Base-by-base conservation (phyloP, 2,888 invertebrate species). In the Stomorhina lunata region DNA sequence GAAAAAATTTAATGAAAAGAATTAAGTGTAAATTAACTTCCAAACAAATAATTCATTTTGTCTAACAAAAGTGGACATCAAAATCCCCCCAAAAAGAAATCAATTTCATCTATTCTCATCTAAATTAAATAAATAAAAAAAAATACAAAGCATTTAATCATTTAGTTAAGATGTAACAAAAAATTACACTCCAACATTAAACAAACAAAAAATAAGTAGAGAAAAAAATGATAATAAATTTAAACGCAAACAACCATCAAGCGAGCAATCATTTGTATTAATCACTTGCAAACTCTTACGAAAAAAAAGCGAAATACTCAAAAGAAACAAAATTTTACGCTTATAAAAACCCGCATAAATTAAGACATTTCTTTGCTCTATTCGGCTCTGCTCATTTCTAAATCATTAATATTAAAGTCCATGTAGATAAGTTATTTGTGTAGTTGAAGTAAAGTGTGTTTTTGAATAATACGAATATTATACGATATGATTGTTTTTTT, bases 251-350 rank as follows among this genome's bases (percentile, higher is more conserved):
- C 48, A 72, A 9, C 48, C 12, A 45, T n/a, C n/a, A n/a, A n/a
- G n/a, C n/a, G n/a, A 43, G 22, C 45, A 73, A 69, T 75, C 78
- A 75, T 79, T 82, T 75, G 78, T 69, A 69, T 81, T 73, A 81
- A 81, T 81, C 81, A 81, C 78, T 81, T 63, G 68, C 78, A 72
- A 27, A 15, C 57, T 53, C 9, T 29, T 15, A 20, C 20, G 27
- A 75, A 57, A 29, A 17, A 61, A 2, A 59, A 4, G 20, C 15
- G 9, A 17, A 9, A 55, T 15, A 25, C 32, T 37, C 10, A 12
- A 17, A 43, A 40, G 10, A 53, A 43, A 17, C n/a, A 65, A 1
- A 48, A 17, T 12, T 15, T 34, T 66, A 63, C 53, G 22, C 71
- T 57, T 40, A 20, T 12, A n/a, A 29, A 68, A 61, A 50, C 78